Conservation (phyloP, 2,888 invertebrate genomes). For the Callyntrura guangdongensis region DNA sequence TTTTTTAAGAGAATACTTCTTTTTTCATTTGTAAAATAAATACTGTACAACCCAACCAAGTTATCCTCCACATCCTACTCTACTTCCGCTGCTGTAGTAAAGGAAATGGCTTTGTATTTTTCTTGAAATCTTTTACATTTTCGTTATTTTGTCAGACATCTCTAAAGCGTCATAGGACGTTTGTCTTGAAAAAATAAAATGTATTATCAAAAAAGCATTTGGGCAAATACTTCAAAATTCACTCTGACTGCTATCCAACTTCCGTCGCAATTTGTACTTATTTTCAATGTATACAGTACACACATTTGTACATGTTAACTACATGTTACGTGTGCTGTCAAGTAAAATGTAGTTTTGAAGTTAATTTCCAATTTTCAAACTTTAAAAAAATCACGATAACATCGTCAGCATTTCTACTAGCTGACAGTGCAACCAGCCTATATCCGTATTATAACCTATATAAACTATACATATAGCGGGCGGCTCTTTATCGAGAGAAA, state of each 20-base stretch:
- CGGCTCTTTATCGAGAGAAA: neutral
- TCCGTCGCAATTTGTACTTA: neutral
- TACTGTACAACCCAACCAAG: neutral
- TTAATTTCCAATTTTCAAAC: neutral
- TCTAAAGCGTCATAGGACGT: neutral
- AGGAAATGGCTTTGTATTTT: too few species aligned
- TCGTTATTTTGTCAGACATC: neutral
- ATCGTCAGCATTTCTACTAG: conserved; percentile 21
- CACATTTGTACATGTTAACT: neutral
- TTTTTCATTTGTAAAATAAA: neutral
- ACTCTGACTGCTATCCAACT: neutral
- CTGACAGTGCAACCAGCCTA: too few species aligned
- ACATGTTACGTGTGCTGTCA: neutral
- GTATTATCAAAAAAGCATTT: neutral
- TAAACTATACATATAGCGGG: too few species aligned
- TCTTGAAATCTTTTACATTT: neutral
- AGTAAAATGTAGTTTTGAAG: too few species aligned
- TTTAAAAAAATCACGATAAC: neutral
- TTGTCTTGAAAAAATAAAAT: neutral
- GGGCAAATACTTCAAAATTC: conserved; percentile 45
- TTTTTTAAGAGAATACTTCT: neutral
- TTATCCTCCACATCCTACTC: too few species aligned
- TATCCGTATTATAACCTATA: too few species aligned
- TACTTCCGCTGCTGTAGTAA: too few species aligned
- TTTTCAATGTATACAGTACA: neutral